Conservation (phyloP, 2,113 vertebrate species). For the Oceanites oceanicus region DNA sequence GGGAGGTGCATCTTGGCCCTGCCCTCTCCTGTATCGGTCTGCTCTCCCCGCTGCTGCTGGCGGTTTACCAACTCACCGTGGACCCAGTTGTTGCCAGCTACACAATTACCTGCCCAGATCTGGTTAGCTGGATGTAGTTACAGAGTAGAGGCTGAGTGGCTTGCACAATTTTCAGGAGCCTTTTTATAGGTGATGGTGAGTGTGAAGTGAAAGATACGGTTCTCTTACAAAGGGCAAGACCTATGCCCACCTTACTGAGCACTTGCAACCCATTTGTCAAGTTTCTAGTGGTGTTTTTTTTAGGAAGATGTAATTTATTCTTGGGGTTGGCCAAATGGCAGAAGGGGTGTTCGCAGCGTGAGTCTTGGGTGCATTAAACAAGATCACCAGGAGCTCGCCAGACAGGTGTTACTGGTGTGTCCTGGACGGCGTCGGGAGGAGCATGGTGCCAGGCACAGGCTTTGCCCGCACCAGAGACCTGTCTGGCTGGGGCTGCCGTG, state of each 20-base stretch:
- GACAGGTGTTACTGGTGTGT: background rate
- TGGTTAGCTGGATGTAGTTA: background rate
- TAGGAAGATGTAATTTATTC: background rate
- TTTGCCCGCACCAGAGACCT: background rate
- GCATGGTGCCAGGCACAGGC: background rate
- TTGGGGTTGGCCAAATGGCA: background rate
- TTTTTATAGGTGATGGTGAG: background rate
- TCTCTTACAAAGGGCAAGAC: background rate
- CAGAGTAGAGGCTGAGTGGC: background rate
- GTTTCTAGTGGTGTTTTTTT: background rate
- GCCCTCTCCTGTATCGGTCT: background rate
- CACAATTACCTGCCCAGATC: background rate
- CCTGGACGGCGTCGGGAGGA: fast-evolving
- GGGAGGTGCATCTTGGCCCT: background rate
- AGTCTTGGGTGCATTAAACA: background rate
- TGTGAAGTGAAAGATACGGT: background rate
- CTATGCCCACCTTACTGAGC: background rate
- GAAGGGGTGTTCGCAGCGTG: background rate
- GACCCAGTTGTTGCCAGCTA: background rate
- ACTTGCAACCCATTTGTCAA: background rate
- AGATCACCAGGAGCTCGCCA: background rate
- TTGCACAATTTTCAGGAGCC: background rate
- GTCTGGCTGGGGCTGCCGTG: fast-evolving
- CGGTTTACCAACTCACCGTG: fast-evolving
- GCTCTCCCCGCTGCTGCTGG: background rate